Evolutionary conservation across 2,888 invertebrate genomes (phyloP), one percentile per base, ranked within the genome.

Genomic region (Cremastinae sp.): DNA sequence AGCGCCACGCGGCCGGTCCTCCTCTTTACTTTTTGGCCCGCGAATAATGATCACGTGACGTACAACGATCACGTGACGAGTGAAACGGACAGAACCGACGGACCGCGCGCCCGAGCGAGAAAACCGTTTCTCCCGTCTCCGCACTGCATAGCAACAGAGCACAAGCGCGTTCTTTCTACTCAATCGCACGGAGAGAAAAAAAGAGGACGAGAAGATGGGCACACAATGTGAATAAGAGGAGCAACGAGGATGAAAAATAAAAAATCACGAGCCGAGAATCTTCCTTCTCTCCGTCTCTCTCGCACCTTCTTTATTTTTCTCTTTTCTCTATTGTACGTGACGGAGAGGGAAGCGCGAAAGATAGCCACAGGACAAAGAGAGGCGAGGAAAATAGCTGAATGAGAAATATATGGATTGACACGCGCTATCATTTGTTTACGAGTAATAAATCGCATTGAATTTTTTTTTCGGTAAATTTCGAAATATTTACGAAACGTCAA

Each of bases 61-160:
- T n/a, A n/a, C n/a, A n/a, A n/a, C 84, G 83, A 86, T 86, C 83
- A 81, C 82, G 78, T 58, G 69, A 18, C 65, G 51, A 59, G 56
- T 51, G 16, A 59, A 53, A 59, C 37, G 28, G 16, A 47, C 41
- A 18, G 16, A 62, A n/a, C n/a, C 2, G 22, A 41, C 0, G 56
- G 28, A 45, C 8, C 14, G 35, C 4, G 10, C 12, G 39, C 22
- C 9, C 8, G 55, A 10, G 65, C n/a, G 65, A 22, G 72, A 20
- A 62, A 47, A 75, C 58, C 69, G 68, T 64, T 59, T 73, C 75
- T 78, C 70, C 78, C 80, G 79, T 83, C 81, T 66, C 55, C 71
- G 74, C 75, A 82, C 87, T 87, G 87, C 87, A 87, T 87, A 87
- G 87, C 87, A 87, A 87, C 87, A 87, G 74, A 70, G 85, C 49